Conservation (phyloP, 2,113 vertebrate species). For the Ciconia maguari region DNA sequence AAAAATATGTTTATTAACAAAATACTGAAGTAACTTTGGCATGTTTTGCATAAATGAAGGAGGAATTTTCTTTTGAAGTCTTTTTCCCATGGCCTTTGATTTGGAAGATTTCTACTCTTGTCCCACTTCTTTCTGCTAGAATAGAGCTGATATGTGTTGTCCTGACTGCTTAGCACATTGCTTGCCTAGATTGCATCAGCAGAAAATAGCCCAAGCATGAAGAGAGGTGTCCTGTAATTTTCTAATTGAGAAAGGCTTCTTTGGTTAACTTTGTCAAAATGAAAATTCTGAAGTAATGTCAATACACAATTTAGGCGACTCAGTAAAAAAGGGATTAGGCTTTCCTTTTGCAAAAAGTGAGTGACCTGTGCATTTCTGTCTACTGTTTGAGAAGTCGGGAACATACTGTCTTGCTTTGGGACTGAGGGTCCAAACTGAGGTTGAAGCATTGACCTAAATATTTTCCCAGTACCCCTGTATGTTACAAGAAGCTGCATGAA, state of each 20-base stretch:
- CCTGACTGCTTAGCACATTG: not conserved
- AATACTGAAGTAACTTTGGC: not conserved
- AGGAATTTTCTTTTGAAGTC: not conserved
- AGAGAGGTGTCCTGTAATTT: not conserved
- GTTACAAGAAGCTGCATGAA: not conserved
- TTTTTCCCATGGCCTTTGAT: not conserved
- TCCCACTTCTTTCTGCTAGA: not conserved
- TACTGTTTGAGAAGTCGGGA: not conserved
- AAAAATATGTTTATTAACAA: not conserved
- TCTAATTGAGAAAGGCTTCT: not conserved
- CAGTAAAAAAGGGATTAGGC: not conserved
- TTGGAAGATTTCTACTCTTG: not conserved
- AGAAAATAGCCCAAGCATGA: not conserved
- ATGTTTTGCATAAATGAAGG: not conserved
- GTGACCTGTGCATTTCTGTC: not conserved
- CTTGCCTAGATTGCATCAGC: conserved; percentile 28
- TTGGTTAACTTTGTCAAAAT: not conserved
- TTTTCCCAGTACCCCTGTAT: not conserved
- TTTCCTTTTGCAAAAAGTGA: not conserved
- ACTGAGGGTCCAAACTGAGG: not conserved
- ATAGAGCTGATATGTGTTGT: not conserved
- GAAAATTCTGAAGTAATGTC: not conserved
- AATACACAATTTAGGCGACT: not conserved
- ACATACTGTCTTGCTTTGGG: not conserved
- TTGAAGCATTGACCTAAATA: not conserved